Evolutionary conservation across 2,113 vertebrate genomes (phyloP), one percentile per base, ranked within the genome.

Genomic region (Terrapene triunguis): DNA sequence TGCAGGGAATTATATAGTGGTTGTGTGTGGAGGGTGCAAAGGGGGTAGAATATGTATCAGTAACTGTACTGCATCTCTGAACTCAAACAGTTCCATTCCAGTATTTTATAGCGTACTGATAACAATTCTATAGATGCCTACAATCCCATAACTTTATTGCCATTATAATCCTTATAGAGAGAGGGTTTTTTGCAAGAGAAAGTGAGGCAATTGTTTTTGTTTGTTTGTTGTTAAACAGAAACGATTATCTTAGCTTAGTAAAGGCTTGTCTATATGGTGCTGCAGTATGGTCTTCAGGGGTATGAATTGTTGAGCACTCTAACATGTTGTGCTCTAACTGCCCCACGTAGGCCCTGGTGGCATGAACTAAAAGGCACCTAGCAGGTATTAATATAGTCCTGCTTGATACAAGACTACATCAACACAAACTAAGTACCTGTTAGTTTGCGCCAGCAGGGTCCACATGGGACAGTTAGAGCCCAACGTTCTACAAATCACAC

Each of bases 171-270:
- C 89, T 53, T 5, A 1, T 1, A 44, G 86, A 29, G 53, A 12
- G 82, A 42, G 4, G 0, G 1, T 1, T 79, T 29, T 14, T 74
- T 2, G 4, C 2, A 89, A 85, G 93, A 69, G 3, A 32, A 4
- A 47, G 65, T 72, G 35, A 72, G n/a, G 4, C n/a, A 72, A 21
- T 72, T 72, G 16, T 21, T 69, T 69, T 21, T n/a, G 35, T 19
- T 65, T 69, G 59, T 65, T 65, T 69, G 35, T 92, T 96, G 96
- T 97, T 93, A 92, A 97, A 97, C 78, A 92, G 80, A 95, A 90
- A 91, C 87, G 92, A 91, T 87, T 89, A 85, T 74, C 83, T 96
- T 96, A 76, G 55, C 50, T 96, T 86, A 92, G 97, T 87, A 92
- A 22, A 21, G 65, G n/a, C 65, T 72, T 19, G n/a, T 38, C 32